Conservation (phyloP, 2,888 invertebrate genomes). For the Tryphoninae sp. region DNA sequence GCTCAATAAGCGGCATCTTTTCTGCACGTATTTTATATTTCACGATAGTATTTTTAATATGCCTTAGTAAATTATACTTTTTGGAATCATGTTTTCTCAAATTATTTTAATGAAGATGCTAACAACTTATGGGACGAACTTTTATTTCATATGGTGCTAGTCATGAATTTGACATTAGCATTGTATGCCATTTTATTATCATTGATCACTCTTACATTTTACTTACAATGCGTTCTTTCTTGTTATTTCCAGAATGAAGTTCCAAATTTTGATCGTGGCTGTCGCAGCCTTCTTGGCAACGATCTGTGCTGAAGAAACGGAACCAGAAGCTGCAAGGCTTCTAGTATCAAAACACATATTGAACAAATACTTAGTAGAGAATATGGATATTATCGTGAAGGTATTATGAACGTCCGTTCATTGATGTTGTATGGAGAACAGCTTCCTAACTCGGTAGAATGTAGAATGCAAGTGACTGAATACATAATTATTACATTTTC, state of each 20-base stretch:
- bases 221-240: not conserved
- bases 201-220: not conserved
- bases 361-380: constrained; percentile 97
- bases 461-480: not conserved
- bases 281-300: constrained; percentile 81
- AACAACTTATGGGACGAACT: not conserved
- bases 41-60: too few species aligned
- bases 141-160: not conserved
- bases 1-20: not conserved
- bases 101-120: too few species aligned
- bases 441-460: too few species aligned
- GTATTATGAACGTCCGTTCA: constrained; percentile 68
- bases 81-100: too few species aligned
- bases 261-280: constrained; percentile 80
- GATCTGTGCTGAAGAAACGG: constrained; percentile 85
- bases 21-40: too few species aligned
- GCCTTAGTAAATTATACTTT: too few species aligned
- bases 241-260: constrained; percentile 78
- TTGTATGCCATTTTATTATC: not conserved
- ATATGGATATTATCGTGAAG: constrained; percentile 97
- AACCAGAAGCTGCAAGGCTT: constrained; percentile 90
- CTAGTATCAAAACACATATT: constrained; percentile 96
- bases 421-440: too few species aligned
- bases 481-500: constrained; percentile 5
- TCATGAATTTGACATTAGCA: not conserved